Conservation (phyloP, 2,797 vertebrate species). For the Catostomus latipinnis region DNA sequence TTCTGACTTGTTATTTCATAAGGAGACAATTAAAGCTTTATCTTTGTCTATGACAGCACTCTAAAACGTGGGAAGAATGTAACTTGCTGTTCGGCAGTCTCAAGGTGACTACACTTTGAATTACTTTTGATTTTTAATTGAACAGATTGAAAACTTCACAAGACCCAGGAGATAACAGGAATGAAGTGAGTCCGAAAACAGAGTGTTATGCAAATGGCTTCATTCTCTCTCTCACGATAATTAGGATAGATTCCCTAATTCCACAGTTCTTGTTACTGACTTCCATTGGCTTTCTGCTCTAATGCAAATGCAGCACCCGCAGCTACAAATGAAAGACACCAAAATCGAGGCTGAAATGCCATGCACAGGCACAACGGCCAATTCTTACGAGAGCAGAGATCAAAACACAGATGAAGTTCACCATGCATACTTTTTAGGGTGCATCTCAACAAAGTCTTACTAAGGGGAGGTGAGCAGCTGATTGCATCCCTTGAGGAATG, state of each 20-base stretch:
- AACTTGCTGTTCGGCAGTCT: slow-evolving; percentile 31
- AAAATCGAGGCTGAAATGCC: slow-evolving; percentile 31
- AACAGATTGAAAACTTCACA: slow-evolving; percentile 64
- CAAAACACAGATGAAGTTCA: slow-evolving; percentile 57
- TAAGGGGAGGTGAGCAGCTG: slow-evolving; percentile 57
- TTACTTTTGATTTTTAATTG: slow-evolving; percentile 67
- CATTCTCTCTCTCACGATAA: slow-evolving; percentile 43
- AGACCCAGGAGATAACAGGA: slow-evolving; percentile 60
- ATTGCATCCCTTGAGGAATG: slow-evolving; percentile 60
- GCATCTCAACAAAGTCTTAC: slow-evolving; percentile 28
- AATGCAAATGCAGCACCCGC: slow-evolving; percentile 40
- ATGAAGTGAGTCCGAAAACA: slow-evolving; percentile 56
- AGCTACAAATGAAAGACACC: neutral
- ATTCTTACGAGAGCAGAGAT: slow-evolving; percentile 58
- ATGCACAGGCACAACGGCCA: neutral
- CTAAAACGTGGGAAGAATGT: slow-evolving; percentile 43
- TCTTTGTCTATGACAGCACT: slow-evolving; percentile 45
- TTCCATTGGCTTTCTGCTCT: slow-evolving; percentile 18
- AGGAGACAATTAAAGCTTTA: slow-evolving; percentile 43
- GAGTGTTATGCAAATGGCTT: slow-evolving; percentile 52
- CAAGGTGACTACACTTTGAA: slow-evolving; percentile 68
- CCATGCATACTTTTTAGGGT: slow-evolving; percentile 33
- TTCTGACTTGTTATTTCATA: slow-evolving; percentile 41
- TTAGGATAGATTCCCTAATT: slow-evolving; percentile 54
- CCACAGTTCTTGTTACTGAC: slow-evolving; percentile 29